Evolutionary conservation across 2,797 vertebrate species (phyloP).

Genomic region (Coracias cyanogaster): DNA sequence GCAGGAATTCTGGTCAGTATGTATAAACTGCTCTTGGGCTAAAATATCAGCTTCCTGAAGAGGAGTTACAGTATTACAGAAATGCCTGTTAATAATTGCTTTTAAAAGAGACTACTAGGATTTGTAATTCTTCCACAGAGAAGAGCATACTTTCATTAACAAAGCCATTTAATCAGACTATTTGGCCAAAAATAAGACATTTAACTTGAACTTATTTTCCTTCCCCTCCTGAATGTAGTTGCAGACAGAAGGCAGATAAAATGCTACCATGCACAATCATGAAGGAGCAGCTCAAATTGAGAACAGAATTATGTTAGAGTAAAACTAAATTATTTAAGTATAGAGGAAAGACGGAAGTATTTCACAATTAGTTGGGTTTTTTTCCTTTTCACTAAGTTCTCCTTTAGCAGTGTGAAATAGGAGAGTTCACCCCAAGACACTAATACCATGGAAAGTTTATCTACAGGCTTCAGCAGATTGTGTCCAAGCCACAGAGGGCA

Average conservation of each 20-base stretch:
- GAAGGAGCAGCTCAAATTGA: constrained; percentile 39
- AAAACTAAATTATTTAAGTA: constrained; percentile 27
- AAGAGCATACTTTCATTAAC: constrained; percentile 7
- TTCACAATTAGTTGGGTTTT: background rate
- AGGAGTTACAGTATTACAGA: background rate
- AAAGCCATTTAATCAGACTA: constrained; percentile 30
- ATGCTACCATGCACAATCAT: background rate
- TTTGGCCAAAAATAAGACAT: background rate
- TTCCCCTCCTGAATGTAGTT: background rate
- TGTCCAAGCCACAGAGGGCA: background rate
- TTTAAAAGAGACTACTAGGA: constrained; percentile 8
- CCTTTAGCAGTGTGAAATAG: background rate
- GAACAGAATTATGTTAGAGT: constrained; percentile 8
- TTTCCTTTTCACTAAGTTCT: background rate
- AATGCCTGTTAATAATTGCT: background rate
- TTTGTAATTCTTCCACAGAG: constrained; percentile 32
- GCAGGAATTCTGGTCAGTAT: background rate
- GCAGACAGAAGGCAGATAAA: constrained; percentile 14
- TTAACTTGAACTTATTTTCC: background rate
- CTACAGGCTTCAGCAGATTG: background rate
- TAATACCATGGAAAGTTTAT: background rate
- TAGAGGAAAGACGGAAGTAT: background rate
- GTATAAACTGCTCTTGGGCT: background rate
- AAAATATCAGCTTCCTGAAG: constrained; percentile 11
- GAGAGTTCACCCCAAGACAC: background rate